Evolutionary conservation across 2,797 vertebrate genomes (phyloP), one percentile per base, ranked within the genome.

Genomic region (Lutjanus campechanus): DNA sequence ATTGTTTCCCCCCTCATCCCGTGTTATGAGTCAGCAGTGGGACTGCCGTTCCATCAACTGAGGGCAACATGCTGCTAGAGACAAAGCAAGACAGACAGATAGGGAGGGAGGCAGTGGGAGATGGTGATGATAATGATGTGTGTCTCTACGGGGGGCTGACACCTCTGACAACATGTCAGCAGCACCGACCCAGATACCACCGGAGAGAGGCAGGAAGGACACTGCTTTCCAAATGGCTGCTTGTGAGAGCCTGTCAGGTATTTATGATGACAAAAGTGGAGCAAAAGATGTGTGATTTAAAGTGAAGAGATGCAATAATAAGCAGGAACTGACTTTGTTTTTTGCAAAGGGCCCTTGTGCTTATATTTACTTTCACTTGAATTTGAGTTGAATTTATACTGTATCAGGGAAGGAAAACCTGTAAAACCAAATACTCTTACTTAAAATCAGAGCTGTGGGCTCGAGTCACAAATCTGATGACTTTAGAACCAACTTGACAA

Each of bases 111-210:
- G 83, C 72, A 61, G 77, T 71, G 87, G 78, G 87, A 88, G 87
- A 84, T 46, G 73, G 77, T 81, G 89, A 88, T 83, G 89, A 89
- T 92, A 89, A 93, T 86, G 91, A 91, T 87, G 89, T 83, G 70
- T 73, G 87, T 86, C 85, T 89, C 76, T 61, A 12, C 9, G 20
- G 85, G 88, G 69, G 84, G 79, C 29, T 87, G 88, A 91, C 90
- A 86, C 83, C 82, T 83, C 85, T 84, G 84, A 91, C 90, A 92
- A 88, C 90, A 91, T 82, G 84, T 91, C 91, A 90, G 73, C 60
- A 19, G 22, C 36, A 63, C 68, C 55, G 76, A 89, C 89, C 90
- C 89, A 91, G 63, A 93, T 88, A 85, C 62, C 4, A 70, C 66
- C 15, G 29, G 10, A 54, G 68, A 69, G 66, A 76, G 81, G 61